Percentiles rank a stretch among this genome's conserved stretches.
phyloP scores from a whole-genome alignment of 92 coral and sea anemone genomes.

The Ricordea florida region DNA sequence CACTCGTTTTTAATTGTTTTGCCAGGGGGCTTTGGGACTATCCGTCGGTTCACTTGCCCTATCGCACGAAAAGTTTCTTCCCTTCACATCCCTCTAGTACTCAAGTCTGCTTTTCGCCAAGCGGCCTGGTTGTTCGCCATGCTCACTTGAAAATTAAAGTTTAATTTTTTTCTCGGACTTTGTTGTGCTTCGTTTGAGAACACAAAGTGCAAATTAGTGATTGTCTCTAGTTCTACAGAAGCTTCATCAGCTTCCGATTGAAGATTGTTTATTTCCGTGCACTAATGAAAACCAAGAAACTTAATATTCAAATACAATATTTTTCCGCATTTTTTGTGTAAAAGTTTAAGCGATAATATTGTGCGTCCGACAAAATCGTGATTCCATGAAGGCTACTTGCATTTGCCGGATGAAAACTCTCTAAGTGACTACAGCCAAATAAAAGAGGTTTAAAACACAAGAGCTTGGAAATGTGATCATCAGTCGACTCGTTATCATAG shows the following conservation, averaged over 20 bases:
- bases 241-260: background rate
- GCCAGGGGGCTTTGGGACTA: background rate
- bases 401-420: no score
- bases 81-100: background rate
- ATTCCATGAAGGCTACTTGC: no score
- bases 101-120: background rate
- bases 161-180: background rate
- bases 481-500: conserved; percentile 1
- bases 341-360: no score
- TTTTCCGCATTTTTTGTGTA: no score
- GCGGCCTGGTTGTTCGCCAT: background rate
- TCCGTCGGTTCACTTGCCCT: background rate
- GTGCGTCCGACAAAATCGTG: no score
- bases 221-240: background rate
- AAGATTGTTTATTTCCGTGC: background rate
- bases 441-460: conserved; percentile 8
- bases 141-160: background rate
- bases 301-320: background rate
- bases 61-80: background rate
- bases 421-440: conserved; percentile 24
- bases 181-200: background rate
- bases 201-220: conserved; percentile 5
- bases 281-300: background rate
- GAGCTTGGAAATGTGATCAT: no score
- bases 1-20: conserved; percentile 15